phyloP scores from a whole-genome alignment of 1,140 invertebrate species.

The Aphis gossypii region DNA sequence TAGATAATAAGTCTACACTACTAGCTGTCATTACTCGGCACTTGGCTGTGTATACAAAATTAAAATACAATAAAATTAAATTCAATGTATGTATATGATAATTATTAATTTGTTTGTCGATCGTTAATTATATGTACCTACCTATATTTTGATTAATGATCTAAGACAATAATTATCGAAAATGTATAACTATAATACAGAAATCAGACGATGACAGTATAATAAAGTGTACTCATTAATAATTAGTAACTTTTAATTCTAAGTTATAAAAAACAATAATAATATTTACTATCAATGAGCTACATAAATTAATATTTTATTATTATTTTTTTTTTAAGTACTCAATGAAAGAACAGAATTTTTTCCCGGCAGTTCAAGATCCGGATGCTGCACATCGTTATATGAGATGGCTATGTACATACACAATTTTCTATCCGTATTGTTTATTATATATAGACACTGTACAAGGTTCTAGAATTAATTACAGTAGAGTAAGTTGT shows the following conservation, averaged over 20 bases:
- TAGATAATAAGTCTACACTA: not conserved
- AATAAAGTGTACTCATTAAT: not conserved
- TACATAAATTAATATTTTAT: not conserved
- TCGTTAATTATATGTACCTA: not conserved
- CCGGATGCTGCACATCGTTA: not conserved
- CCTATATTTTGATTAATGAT: not conserved
- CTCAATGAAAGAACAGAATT: not conserved
- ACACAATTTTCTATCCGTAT: not conserved
- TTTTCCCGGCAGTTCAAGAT: not conserved
- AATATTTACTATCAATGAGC: not conserved
- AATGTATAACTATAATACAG: not conserved
- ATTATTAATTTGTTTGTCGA: not conserved
- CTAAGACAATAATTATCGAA: not conserved
- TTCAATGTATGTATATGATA: too few species aligned
- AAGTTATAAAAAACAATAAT: not conserved
- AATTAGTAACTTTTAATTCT: not conserved
- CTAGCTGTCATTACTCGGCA: not conserved
- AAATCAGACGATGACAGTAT: not conserved
- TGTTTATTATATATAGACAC: not conserved
- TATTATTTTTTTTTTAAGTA: constrained; percentile 2
- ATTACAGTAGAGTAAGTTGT: not conserved
- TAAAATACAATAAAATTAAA: not conserved
- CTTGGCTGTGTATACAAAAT: not conserved
- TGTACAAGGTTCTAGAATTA: not conserved
- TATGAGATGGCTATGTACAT: not conserved